Base-by-base conservation (phyloP, 2,888 invertebrate species). In the Drosophila meridiana region DNA sequence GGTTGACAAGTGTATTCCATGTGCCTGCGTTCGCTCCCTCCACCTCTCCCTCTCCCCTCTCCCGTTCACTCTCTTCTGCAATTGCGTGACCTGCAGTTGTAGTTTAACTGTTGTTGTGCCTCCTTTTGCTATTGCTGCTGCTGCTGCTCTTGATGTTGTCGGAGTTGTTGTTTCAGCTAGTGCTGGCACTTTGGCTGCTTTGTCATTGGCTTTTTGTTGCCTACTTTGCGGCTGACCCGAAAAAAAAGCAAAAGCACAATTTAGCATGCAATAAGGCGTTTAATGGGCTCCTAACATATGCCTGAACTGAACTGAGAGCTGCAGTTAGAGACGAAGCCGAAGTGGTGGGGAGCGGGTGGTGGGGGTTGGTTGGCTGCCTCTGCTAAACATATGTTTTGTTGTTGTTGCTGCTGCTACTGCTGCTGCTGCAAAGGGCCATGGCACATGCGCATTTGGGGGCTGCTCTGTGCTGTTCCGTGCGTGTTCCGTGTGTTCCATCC, bases 301-400 rank as follows among this genome's bases (percentile, higher is more conserved):
- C 40, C 8, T n/a, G 32, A 60, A 55, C 43, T 63, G 40, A 71
- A 30, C 55, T 56, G 11, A 62, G 62, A 62, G 67, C 68, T 77
- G 73, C 77, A 76, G 34, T 20, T n/a, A 9, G 26, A 5, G 38
- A 4, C 14, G n/a, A 4, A 32, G 13, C 4, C 4, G 20, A 9
- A 4, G 2, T 3, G 43, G 20, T 4, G 30, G 3, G 40, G n/a
- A 34, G 11, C 26, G 30, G 48, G 11, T 30, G 43, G 20, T 38
- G 8, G 26, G 34, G 43, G n/a, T 30, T 38, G 47, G 38, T 40
- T 52, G 34, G 38, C 7, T 30, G 60, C 13, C 30, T 40, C 20
- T 47, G 9, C 11, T 20, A 58, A 79, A 80, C 79, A 79, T 80
- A 62, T 79, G 79, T 62, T 80, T 66, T 73, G 77, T 80, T 79